Percentiles rank a stretch among this genome's conserved stretches.
Evolutionary conservation across 2,888 invertebrate species (phyloP).

Genomic region (Rhagonycha lutea): DNA sequence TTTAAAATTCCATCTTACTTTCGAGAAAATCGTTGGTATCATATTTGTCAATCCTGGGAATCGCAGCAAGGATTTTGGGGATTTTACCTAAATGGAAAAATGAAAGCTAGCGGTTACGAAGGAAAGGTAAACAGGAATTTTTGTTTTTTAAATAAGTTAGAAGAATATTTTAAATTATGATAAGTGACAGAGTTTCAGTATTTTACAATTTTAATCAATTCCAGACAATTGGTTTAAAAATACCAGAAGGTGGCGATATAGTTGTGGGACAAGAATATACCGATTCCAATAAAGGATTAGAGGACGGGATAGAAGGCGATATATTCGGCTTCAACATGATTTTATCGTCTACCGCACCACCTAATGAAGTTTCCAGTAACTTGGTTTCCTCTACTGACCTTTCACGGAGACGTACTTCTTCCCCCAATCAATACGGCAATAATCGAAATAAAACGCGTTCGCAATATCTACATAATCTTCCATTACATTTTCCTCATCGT

Average conservation of each 20-base stretch:
- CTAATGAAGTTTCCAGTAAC: conserved; percentile 6
- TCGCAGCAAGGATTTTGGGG: conserved; percentile 65
- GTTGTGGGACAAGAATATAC: conserved; percentile 73
- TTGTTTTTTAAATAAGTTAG: neutral
- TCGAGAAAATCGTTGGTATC: conserved; percentile 63
- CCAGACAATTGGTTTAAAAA: conserved; percentile 50
- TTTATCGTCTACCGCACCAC: conserved; percentile 59
- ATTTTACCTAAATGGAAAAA: conserved; percentile 64
- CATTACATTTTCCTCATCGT: neutral
- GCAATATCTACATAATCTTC: conserved; percentile 13
- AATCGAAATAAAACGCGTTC: conserved; percentile 8
- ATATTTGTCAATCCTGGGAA: conserved; percentile 70
- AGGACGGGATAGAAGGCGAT: conserved; percentile 71
- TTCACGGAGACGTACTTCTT: neutral
- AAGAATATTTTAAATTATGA: neutral
- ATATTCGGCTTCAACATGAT: conserved; percentile 70
- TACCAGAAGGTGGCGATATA: conserved; percentile 66
- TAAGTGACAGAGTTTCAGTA: neutral
- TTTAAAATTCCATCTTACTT: conserved; percentile 56
- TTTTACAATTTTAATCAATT: neutral
- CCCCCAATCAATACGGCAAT: conserved; percentile 3
- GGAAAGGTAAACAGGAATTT: conserved; percentile 44
- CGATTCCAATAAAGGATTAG: conserved; percentile 65
- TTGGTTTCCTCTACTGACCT: neutral
- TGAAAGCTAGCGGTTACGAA: conserved; percentile 52